Evolutionary conservation across 2,888 invertebrate genomes (phyloP).

Genomic region (Aleiodes alternator): DNA sequence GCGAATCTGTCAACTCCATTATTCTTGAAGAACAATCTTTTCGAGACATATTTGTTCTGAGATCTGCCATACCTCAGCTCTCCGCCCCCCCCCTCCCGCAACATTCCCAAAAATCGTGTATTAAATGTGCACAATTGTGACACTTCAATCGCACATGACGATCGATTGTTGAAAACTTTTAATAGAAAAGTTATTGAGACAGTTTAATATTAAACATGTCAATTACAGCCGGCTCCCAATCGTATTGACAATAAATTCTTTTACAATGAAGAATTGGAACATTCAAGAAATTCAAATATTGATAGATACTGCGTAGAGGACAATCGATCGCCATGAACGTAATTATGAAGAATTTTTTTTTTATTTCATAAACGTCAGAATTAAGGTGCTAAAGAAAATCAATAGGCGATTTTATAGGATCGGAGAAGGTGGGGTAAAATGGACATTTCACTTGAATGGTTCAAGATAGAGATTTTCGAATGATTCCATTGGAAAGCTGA

Average conservation of each 20-base stretch:
- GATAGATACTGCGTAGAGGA: neutral
- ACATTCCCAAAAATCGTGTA: too few relatives aligned
- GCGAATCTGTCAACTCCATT: too few relatives aligned
- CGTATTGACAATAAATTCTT: constrained; percentile 33
- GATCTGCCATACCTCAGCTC: neutral
- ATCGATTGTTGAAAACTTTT: neutral
- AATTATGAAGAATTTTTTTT: neutral
- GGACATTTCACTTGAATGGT: too few relatives aligned
- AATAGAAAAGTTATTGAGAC: neutral
- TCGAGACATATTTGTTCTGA: neutral
- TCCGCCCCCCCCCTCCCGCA: too few relatives aligned
- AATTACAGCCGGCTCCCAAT: constrained; percentile 37
- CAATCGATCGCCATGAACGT: neutral
- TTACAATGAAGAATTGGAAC: neutral
- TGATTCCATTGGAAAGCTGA: too few relatives aligned
- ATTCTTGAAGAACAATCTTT: neutral
- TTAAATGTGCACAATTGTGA: too few relatives aligned
- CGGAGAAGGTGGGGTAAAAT: neutral
- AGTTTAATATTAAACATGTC: constrained; percentile 22
- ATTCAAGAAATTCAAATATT: too few relatives aligned
- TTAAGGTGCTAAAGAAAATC: neutral
- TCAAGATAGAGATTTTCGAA: too few relatives aligned
- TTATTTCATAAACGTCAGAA: neutral
- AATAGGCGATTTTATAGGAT: neutral
- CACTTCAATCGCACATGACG: constrained; percentile 8